These are phyloP conservation scores for western clawed frog (Xenopus tropicalis) DNA, from an alignment of 2,113 vertebrate genomes.

Conservation along the genomic window UCB_Xtro_10.0 CM004443.2:127323001-127323500, in stretches of 20 bases:
- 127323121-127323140: neutral
- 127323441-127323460: constrained; percentile 90
- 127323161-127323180: too few relatives aligned
- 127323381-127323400: constrained; percentile 70
- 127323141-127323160: too few relatives aligned
- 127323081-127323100: constrained; percentile 72
- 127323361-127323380: constrained; percentile 58
- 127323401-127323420: constrained; percentile 86
- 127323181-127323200: too few relatives aligned
- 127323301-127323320: constrained; percentile 71
- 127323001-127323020: constrained; percentile 69
- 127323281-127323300: constrained; percentile 45
- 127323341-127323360: constrained; percentile 58
- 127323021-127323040: constrained; percentile 94
- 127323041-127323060: constrained; percentile 84
- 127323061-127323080: constrained; percentile 68
- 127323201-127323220: too few relatives aligned
- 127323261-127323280: too few relatives aligned
- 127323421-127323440: constrained; percentile 88
- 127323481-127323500: neutral
- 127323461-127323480: constrained; percentile 68
- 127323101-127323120: constrained; percentile 70
- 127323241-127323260: too few relatives aligned
- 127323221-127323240: too few relatives aligned
- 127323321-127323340: constrained; percentile 69